Evolutionary conservation across 2,888 invertebrate species (phyloP), one percentile per base, ranked within the genome.

Genomic region (Biston betularia): DNA sequence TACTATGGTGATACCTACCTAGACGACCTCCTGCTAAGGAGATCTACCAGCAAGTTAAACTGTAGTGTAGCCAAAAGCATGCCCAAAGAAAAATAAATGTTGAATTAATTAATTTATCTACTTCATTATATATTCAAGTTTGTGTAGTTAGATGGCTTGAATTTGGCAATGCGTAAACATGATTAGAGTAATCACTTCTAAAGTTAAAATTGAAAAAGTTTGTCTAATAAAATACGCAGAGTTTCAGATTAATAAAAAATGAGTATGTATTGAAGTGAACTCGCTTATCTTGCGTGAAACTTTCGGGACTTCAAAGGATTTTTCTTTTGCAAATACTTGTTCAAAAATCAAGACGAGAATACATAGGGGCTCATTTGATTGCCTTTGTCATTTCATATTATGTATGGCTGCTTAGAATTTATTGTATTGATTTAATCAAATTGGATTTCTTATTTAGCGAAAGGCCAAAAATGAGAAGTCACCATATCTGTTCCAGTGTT

Each of bases 191-290:
- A 61, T 55, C 54, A 65, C 55, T 74, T 74, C 53, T 54, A 55
- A 76, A 76, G 73, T 75, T 75, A 64, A 78, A 76, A 79, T 80
- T 79, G 76, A 78, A 80, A 80, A 80, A 80, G 69, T 72, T 79
- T 77, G 69, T 70, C 73, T 72, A 71, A 73, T 72, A 67, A 71
- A 70, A 74, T 66, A 60, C 65, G 69, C 55, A 55, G 50, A 62
- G 49, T 46, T 63, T 67, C 24, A 50, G 62, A 60, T 65, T 55
- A 62, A 68, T 56, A 56, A 70, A 59, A 63, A 63, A 60, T 56
- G 24, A 38, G 55, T 61, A 63, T 40, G 52, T 54, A 35, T 55
- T 48, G 52, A 61, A 61, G 40, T 66, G 42, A 60, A 49, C 40
- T 61, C 52, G 56, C 24, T n/a, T 40, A 56, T 55, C 40, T 61